Evolutionary conservation across 2,888 invertebrate species (phyloP), one percentile per base, ranked within the genome.

Genomic region (Ennomos quercinarius): DNA sequence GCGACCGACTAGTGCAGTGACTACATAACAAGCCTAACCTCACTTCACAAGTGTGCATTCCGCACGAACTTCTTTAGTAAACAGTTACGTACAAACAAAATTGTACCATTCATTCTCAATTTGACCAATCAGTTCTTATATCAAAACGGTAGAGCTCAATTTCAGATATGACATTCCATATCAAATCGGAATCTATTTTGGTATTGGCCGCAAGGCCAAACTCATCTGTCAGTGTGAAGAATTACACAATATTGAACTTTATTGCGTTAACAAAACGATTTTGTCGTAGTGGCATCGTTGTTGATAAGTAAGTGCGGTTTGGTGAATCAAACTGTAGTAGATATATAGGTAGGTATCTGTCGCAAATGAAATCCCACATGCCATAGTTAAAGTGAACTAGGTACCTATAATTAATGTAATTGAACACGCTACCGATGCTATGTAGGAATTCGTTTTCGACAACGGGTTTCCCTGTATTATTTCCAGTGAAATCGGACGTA

Each of bases 71-170:
- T 64, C 64, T 67, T 69, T 68, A 57, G 62, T 68, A 71, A 73
- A 72, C 70, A 68, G 70, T 73, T 72, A 72, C 66, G 68, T 68
- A 57, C 62, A 34, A 38, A 34, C 36, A 54, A 69, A 63, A 67
- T 52, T 47, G 58, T 47, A 35, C 11, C 38, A 40, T 47, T 11
- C 42, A 39, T 39, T 39, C 36, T 12, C 1, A 17, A 10, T 48
- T 52, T 36, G 40, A 48, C 50, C 37, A 13, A 12, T 13, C 4
- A 38, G 38, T 35, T 43, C 66, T 54, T 68, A 66, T 27, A n/a
- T 41, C 57, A 44, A 43, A 35, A 10, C 3, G 5, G 43, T 66
- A 68, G 42, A 59, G 64, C n/a, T 46, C 43, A 51, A 57, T 43
- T 63, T 17, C 27, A 37, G 54, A 40, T 45, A 50, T 13, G 47